These are phyloP conservation scores for Drosophila bocki DNA, from an alignment of 1,140 invertebrate species.

Conservation along the genomic window DNA sequence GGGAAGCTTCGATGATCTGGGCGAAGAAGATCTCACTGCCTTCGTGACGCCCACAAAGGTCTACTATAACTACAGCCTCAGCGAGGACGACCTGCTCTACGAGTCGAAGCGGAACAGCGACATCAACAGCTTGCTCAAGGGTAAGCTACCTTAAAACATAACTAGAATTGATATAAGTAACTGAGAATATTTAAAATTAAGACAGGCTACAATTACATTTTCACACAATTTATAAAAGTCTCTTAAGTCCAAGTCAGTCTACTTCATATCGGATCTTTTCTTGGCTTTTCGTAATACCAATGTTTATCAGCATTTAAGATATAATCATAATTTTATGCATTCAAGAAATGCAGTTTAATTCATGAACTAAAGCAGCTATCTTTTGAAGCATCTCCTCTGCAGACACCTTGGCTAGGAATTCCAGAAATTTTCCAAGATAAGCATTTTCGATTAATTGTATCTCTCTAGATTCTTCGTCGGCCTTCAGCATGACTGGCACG, in stretches of 20 bases:
- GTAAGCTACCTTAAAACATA: conserved; percentile 30
- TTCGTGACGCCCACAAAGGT: conserved; percentile 74
- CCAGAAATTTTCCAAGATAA: conserved; percentile 4
- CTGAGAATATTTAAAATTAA: background rate
- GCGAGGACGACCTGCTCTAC: conserved; percentile 79
- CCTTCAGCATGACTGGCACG: conserved; percentile 86
- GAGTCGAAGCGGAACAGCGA: conserved; percentile 77
- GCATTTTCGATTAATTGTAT: background rate
- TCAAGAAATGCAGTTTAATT: background rate
- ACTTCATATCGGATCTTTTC: background rate
- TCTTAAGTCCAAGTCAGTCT: background rate
- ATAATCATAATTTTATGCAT: background rate
- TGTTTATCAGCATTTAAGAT: background rate
- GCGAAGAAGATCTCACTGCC: conserved; percentile 62
- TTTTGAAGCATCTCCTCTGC: background rate
- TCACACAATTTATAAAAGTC: background rate
- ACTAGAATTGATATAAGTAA: background rate
- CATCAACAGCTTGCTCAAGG: conserved; percentile 62
- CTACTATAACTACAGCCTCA: conserved; percentile 76
- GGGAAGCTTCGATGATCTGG: conserved; percentile 47
- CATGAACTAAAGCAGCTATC: background rate
- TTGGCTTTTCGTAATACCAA: background rate
- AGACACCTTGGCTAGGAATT: background rate
- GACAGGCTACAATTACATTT: background rate
- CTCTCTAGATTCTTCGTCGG: conserved; percentile 61